Percentiles rank a stretch among this genome's conserved stretches.
phyloP scores from a whole-genome alignment of 64 coral and sea anemone genomes.

The Dendronephthya gigantea region DNA sequence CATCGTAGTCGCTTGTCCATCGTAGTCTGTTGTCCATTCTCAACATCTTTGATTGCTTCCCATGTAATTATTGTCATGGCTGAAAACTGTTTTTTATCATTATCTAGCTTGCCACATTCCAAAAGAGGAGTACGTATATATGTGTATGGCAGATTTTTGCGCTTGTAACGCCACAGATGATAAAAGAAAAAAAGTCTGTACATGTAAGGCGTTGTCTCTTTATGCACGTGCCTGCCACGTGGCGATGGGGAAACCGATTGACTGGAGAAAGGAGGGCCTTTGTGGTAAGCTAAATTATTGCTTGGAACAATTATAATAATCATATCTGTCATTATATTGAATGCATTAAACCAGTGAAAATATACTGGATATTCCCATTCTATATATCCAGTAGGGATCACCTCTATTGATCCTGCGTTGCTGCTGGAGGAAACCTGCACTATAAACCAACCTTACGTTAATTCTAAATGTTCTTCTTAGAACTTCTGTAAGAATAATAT shows the following conservation, averaged over 20 bases:
- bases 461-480: no score
- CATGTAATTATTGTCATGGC: neutral
- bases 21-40: no score
- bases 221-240: conserved; percentile 64
- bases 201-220: conserved; percentile 53
- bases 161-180: conserved; percentile 39
- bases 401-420: no score
- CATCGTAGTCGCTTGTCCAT: no score
- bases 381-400: no score
- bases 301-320: neutral
- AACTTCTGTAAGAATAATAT: no score
- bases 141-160: conserved; percentile 71
- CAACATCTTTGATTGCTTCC: no score
- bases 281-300: neutral
- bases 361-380: no score
- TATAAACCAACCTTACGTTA: no score
- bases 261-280: conserved; percentile 23
- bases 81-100: neutral
- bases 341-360: no score
- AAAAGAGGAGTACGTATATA: conserved; percentile 27
- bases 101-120: conserved; percentile 29
- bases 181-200: conserved; percentile 41
- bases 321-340: no score
- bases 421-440: no score
- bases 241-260: conserved; percentile 48